Evolutionary conservation across 2,113 vertebrate species (phyloP).

Genomic region (Delphinus delphis): DNA sequence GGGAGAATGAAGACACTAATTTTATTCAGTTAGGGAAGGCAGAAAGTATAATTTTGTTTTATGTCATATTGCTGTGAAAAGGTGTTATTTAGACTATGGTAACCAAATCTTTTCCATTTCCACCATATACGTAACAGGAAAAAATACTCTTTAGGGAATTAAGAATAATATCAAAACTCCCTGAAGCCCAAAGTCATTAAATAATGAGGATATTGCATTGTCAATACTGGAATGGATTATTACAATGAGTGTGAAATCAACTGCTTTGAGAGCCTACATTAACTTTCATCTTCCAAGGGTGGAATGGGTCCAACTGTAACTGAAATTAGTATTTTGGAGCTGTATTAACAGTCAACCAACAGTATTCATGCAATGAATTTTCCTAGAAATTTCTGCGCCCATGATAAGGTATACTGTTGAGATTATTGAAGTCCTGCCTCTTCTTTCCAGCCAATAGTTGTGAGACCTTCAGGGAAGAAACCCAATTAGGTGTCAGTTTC

Average conservation of each 20-base stretch:
- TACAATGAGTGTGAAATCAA: not conserved
- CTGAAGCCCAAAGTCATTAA: not conserved
- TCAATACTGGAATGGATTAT: not conserved
- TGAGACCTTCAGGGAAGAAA: not conserved
- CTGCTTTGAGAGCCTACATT: constrained; percentile 12
- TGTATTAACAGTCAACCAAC: not conserved
- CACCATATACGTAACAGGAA: not conserved
- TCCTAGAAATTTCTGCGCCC: not conserved
- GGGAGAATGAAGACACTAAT: not conserved
- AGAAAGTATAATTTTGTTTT: not conserved
- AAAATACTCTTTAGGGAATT: not conserved
- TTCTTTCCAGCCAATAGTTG: constrained; percentile 1
- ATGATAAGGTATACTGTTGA: not conserved
- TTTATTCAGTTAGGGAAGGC: not conserved
- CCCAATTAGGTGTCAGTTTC: constrained; percentile 16
- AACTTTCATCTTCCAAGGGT: constrained; percentile 11
- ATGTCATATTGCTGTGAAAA: not conserved
- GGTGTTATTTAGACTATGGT: not conserved
- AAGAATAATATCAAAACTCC: not conserved
- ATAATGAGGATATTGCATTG: not conserved
- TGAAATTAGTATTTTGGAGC: not conserved
- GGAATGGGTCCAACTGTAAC: not conserved
- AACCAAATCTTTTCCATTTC: not conserved
- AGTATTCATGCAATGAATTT: not conserved
- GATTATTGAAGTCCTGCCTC: not conserved